Conservation (phyloP, 2,113 vertebrate genomes). For the Anolis sagrei region DNA sequence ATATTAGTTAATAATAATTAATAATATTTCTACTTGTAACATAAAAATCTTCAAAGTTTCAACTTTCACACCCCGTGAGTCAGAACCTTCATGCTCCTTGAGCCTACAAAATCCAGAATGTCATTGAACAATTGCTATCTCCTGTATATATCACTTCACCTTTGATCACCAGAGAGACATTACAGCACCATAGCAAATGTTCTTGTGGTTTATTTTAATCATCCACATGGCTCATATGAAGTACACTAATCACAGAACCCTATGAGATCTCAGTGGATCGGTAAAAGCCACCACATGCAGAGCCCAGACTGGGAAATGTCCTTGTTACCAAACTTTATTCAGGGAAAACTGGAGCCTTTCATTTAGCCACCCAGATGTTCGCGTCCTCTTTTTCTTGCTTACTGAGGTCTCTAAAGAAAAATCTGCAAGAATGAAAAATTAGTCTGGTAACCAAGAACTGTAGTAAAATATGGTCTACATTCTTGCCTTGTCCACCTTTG, state of each 20-base stretch:
- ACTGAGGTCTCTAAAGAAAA: conserved; percentile 21
- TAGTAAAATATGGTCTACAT: conserved; percentile 11
- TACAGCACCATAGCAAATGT: background rate
- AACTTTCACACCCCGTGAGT: background rate
- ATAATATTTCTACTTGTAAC: background rate
- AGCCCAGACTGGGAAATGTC: conserved; percentile 8
- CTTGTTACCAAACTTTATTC: conserved; percentile 3
- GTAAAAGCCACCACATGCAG: conserved; percentile 33
- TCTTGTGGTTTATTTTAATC: rapidly evolving
- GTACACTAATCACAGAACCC: conserved; percentile 13
- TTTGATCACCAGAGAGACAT: background rate
- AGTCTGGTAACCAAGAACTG: conserved; percentile 3
- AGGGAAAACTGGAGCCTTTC: conserved; percentile 11
- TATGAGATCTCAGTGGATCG: conserved; percentile 2
- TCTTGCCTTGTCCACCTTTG: conserved; percentile 47
- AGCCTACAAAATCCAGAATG: background rate
- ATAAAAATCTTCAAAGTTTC: background rate
- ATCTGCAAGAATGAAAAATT: conserved; percentile 45
- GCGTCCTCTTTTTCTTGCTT: conserved; percentile 29
- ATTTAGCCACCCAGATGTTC: conserved; percentile 44
- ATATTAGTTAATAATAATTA: background rate
- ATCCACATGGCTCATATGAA: background rate
- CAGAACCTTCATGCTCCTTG: conserved; percentile 6
- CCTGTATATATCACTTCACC: background rate
- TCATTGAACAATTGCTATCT: background rate